Evolutionary conservation across 2,113 vertebrate genomes (phyloP).

Genomic region (Rhizomys pruinosus): DNA sequence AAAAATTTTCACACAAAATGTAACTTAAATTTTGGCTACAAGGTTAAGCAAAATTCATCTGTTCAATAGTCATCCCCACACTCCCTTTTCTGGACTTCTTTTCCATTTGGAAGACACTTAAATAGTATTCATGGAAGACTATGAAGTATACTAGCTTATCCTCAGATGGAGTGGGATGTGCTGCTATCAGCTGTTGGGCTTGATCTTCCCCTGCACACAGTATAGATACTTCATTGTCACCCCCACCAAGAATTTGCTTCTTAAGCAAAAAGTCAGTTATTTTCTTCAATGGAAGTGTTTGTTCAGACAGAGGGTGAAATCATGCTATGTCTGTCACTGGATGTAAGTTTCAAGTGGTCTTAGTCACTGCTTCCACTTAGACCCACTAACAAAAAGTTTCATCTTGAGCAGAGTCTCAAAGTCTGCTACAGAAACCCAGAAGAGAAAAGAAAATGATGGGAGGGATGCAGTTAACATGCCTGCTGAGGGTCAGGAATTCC

Average conservation of each 20-base stretch:
- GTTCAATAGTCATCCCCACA: too few relatives aligned
- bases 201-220: background rate
- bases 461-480: background rate
- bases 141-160: background rate
- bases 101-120: background rate
- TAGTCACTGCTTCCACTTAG: background rate
- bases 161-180: background rate
- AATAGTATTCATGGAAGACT: background rate
- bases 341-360: background rate
- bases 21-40: too few relatives aligned
- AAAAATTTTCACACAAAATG: too few relatives aligned
- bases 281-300: background rate
- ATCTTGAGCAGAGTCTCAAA: background rate
- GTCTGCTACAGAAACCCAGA: background rate
- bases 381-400: background rate
- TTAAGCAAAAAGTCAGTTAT: background rate
- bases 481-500: background rate
- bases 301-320: background rate
- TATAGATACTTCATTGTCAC: background rate
- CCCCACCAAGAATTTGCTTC: background rate
- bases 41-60: too few relatives aligned
- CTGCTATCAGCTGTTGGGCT: conserved; percentile 23
- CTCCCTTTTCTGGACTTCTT: background rate
- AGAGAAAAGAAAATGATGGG: background rate
- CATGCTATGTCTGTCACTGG: too few relatives aligned